Evolutionary conservation across 2,797 vertebrate genomes (phyloP).

Genomic region (Chloroceryle amazona): DNA sequence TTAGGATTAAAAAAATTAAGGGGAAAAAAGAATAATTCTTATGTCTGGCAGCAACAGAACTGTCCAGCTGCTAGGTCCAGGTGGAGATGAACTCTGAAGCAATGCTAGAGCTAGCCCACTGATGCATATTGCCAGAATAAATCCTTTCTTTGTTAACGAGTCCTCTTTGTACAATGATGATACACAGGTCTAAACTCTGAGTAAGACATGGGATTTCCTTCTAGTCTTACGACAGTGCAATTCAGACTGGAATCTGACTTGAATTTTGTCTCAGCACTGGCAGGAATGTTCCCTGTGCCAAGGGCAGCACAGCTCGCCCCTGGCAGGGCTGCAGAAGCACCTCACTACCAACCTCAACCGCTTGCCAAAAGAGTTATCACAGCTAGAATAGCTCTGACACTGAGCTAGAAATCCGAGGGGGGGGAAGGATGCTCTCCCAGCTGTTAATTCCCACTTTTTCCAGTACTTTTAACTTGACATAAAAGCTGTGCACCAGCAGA

Average conservation of each 20-base stretch:
- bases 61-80: background rate
- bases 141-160: background rate
- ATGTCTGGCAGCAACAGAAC: background rate
- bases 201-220: background rate
- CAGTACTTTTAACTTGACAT: background rate
- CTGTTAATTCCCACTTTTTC: background rate
- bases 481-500: background rate
- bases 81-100: background rate
- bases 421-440: background rate
- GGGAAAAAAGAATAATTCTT: background rate
- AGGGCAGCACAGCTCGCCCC: fast-evolving
- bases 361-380: background rate
- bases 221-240: background rate
- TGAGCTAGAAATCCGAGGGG: background rate
- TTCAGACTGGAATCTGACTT: background rate
- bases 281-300: background rate
- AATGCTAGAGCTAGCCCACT: background rate
- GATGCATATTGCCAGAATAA: background rate
- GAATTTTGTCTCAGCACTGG: background rate
- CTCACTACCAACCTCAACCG: background rate
- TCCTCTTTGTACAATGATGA: background rate
- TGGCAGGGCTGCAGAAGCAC: background rate
- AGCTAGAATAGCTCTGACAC: background rate
- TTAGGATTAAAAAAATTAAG: background rate
- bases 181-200: background rate